These are phyloP conservation scores for Limnephilus marmoratus DNA, from an alignment of 2,888 invertebrate genomes.

Conservation along the genomic window DNA sequence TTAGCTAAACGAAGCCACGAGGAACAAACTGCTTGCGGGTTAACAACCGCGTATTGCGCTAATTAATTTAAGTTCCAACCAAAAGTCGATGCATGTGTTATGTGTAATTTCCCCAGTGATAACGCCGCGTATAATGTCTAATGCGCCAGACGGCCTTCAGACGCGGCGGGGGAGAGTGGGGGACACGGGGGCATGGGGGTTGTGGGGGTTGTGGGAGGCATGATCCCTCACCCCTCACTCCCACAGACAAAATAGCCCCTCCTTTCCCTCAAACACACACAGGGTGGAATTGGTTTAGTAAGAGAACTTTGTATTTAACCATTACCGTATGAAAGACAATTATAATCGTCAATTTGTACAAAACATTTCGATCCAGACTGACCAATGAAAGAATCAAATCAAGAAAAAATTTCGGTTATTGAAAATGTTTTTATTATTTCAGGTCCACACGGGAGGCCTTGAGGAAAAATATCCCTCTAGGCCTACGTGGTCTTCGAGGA, in stretches of 20 bases:
- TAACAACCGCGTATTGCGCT: background rate
- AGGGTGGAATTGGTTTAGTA: background rate
- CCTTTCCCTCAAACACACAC: background rate
- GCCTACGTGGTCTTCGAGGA: too few relatives aligned
- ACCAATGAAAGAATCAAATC: too few relatives aligned
- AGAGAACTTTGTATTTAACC: background rate
- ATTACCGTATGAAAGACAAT: too few relatives aligned
- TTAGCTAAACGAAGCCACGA: background rate
- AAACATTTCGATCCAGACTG: too few relatives aligned
- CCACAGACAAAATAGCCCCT: conserved; percentile 32
- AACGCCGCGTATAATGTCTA: conserved; percentile 67
- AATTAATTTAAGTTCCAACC: background rate
- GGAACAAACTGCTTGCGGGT: background rate
- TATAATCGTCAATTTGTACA: too few relatives aligned
- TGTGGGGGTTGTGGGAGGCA: background rate
- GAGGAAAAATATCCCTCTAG: too few relatives aligned
- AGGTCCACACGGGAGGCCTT: too few relatives aligned
- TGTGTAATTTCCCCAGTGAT: conserved; percentile 63
- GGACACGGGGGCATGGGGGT: conserved; percentile 40
- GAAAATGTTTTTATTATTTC: too few relatives aligned
- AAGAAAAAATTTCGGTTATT: too few relatives aligned
- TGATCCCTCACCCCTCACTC: conserved; percentile 42
- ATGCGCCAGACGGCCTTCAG: conserved; percentile 72
- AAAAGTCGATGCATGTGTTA: conserved; percentile 40
- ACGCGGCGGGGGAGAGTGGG: conserved; percentile 69